Evolutionary conservation across 2,113 vertebrate genomes (phyloP).

Genomic region (Xiphias gladius): DNA sequence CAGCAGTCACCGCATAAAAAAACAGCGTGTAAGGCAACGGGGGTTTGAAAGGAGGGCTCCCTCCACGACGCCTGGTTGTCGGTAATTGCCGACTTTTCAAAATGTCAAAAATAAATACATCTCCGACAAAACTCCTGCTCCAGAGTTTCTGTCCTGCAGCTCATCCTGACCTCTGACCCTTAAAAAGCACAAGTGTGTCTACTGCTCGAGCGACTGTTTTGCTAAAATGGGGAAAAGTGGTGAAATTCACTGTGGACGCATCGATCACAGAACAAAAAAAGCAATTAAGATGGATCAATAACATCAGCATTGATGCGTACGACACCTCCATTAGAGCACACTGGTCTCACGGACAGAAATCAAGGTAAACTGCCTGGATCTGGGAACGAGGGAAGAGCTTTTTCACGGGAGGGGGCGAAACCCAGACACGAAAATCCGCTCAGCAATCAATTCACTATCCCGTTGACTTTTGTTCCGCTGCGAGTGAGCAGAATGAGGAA

Average conservation of each 20-base stretch:
- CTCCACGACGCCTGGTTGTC: not conserved
- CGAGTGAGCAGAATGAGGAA: not conserved
- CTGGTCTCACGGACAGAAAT: not conserved
- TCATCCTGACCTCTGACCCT: not conserved
- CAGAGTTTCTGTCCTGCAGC: not conserved
- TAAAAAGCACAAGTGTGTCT: not conserved
- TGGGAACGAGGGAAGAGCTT: not conserved
- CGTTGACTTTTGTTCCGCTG: not conserved
- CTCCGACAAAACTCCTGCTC: not conserved
- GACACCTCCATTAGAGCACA: not conserved
- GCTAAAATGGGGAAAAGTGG: not conserved
- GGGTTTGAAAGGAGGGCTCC: not conserved
- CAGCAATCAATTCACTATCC: slow-evolving; percentile 2
- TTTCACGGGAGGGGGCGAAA: not conserved
- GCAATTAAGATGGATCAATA: not conserved
- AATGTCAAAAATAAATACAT: not conserved
- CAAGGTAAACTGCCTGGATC: not conserved
- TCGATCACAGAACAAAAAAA: not conserved
- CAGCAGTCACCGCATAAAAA: no score
- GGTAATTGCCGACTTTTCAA: not conserved
- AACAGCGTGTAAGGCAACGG: no score
- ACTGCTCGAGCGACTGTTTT: not conserved
- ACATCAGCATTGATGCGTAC: not conserved
- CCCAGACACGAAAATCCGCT: slow-evolving; percentile 1
- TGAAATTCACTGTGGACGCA: not conserved